phyloP scores from a whole-genome alignment of 1,140 invertebrate species.

The Akabosia matsudoensis region DNA sequence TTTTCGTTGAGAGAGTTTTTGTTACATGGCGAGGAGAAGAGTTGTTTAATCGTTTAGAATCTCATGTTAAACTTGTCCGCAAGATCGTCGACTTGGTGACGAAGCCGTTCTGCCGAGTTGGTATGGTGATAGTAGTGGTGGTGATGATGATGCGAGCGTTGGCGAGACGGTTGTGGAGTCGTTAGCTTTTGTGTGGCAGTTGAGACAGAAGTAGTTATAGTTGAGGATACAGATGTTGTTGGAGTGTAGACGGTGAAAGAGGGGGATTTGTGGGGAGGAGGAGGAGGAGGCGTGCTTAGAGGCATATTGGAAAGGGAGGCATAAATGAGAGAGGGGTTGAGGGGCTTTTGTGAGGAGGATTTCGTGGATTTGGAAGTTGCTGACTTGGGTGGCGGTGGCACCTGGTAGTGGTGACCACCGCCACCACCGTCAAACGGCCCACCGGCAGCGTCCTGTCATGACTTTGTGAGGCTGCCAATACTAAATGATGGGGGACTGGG shows the following conservation, averaged over 20 bases:
- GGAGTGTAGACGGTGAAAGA: background rate
- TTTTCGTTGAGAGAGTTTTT: background rate
- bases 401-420: background rate
- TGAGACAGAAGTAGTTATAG: background rate
- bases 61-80: conserved; percentile 4
- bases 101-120: background rate
- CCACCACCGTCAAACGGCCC: background rate
- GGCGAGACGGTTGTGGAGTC: background rate
- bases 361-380: background rate
- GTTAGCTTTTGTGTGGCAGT: background rate
- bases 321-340: background rate
- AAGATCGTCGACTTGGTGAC: conserved; percentile 4
- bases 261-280: background rate
- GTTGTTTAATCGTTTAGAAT: too few relatives aligned
- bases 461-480: background rate
- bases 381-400: background rate
- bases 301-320: background rate
- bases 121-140: conserved; percentile 14
- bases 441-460: background rate
- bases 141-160: background rate
- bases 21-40: background rate
- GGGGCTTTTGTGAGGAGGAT: background rate
- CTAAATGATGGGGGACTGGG: background rate
- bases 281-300: background rate
- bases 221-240: background rate